Percentiles rank a stretch among this genome's conserved stretches.
Evolutionary conservation across 2,113 vertebrate species (phyloP).

Genomic region (Pteruthius melanotis): DNA sequence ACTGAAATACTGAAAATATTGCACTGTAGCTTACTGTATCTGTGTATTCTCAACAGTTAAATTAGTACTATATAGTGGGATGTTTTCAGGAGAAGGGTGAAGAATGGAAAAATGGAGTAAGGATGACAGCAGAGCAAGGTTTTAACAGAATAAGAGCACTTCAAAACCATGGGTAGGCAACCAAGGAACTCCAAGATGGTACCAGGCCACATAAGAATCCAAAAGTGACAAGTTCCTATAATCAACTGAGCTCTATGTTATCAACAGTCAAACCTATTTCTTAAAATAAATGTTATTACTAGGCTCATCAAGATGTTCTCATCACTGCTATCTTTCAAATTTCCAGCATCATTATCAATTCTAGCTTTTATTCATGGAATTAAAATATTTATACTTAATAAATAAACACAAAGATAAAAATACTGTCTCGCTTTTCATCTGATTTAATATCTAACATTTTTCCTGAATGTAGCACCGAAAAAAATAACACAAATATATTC

Average conservation of each 20-base stretch:
- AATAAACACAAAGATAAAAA: not conserved
- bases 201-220: accelerated
- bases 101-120: not conserved
- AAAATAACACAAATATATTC: not conserved
- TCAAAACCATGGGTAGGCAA: not conserved
- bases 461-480: not conserved
- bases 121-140: not conserved
- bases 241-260: not conserved
- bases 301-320: not conserved
- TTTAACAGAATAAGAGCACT: not conserved
- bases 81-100: not conserved
- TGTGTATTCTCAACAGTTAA: not conserved
- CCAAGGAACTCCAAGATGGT: not conserved
- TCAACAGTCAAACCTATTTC: not conserved
- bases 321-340: not conserved
- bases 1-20: not conserved
- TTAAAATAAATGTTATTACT: not conserved
- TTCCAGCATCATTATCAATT: not conserved
- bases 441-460: not conserved
- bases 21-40: not conserved
- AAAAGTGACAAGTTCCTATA: not conserved
- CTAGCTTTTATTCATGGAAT: not conserved
- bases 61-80: not conserved
- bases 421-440: not conserved
- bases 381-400: not conserved